phyloP scores from a whole-genome alignment of 1,140 invertebrate species.

The Macrosteles quadrilineatus region DNA sequence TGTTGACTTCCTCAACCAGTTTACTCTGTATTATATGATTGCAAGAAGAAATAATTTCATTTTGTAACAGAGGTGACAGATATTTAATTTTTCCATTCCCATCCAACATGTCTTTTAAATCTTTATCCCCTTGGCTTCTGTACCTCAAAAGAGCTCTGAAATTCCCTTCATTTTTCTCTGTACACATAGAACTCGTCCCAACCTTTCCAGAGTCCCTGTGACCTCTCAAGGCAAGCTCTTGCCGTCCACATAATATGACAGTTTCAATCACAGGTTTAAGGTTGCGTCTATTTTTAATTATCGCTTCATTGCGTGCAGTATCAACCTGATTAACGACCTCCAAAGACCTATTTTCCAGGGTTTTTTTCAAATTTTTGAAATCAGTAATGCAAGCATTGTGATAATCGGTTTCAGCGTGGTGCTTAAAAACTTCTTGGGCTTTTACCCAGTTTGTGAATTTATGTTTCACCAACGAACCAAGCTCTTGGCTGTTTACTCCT shows the following conservation, averaged over 20 bases:
- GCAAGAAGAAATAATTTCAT: too few relatives aligned
- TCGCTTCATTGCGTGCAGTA: neutral
- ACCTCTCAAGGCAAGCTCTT: too few relatives aligned
- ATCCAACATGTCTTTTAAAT: constrained; percentile 1
- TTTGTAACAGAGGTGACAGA: neutral
- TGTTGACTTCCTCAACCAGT: constrained; percentile 12
- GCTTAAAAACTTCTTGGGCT: neutral
- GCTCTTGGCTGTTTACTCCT: neutral
- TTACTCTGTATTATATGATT: constrained; percentile 1
- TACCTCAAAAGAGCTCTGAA: too few relatives aligned
- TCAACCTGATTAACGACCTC: constrained; percentile 3
- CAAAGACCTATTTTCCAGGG: neutral
- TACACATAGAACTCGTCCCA: neutral
- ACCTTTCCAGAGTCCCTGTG: neutral
- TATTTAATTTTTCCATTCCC: constrained; percentile 9
- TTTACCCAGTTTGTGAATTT: constrained; percentile 23
- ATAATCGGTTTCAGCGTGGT: constrained; percentile 4
- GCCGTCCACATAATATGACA: too few relatives aligned
- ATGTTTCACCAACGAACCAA: constrained; percentile 10
- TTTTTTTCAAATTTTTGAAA: constrained; percentile 12
- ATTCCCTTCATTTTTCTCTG: constrained; percentile 17
- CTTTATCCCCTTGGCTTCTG: neutral
- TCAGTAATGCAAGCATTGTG: constrained; percentile 5
- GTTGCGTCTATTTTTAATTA: constrained; percentile 1
- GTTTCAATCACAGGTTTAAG: constrained; percentile 18